These are phyloP conservation scores for Phytoseiulus persimilis DNA, from an alignment of 2,888 invertebrate genomes.

Conservation along the genomic window DNA sequence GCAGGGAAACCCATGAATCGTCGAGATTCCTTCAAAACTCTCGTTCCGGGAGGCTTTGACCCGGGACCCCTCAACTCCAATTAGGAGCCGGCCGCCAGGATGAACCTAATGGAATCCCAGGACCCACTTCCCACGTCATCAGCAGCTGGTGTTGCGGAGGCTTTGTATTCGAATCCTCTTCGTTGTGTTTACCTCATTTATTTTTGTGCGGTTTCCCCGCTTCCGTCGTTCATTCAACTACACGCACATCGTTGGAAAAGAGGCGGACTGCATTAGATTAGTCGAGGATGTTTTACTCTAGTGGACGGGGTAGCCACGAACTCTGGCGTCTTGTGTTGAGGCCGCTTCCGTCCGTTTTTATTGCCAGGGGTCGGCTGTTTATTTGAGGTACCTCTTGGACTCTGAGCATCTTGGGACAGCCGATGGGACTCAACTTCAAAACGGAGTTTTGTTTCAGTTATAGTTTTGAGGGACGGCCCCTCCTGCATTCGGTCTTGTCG, in stretches of 20 bases:
- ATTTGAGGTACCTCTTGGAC: too few species aligned
- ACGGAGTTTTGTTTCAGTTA: too few species aligned
- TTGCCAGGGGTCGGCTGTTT: too few species aligned
- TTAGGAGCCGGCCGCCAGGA: not conserved
- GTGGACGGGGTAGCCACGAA: not conserved
- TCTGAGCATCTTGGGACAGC: too few species aligned
- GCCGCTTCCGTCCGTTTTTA: not conserved
- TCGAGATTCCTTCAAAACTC: not conserved
- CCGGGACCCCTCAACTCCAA: not conserved
- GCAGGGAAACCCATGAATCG: not conserved
- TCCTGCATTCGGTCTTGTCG: too few species aligned
- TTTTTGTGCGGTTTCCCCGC: not conserved
- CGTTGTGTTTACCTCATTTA: not conserved
- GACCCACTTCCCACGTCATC: not conserved
- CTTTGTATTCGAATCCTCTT: not conserved
- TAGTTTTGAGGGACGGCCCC: too few species aligned
- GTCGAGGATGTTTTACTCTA: not conserved
- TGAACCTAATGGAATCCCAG: not conserved
- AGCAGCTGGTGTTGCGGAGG: not conserved
- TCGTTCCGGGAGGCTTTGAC: not conserved
- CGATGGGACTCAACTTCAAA: too few species aligned
- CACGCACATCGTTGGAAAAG: not conserved
- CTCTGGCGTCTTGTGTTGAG: not conserved
- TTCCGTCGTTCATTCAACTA: not conserved
- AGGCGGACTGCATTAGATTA: not conserved